Conservation (phyloP, 2,797 vertebrate genomes). For the Prionace glauca region DNA sequence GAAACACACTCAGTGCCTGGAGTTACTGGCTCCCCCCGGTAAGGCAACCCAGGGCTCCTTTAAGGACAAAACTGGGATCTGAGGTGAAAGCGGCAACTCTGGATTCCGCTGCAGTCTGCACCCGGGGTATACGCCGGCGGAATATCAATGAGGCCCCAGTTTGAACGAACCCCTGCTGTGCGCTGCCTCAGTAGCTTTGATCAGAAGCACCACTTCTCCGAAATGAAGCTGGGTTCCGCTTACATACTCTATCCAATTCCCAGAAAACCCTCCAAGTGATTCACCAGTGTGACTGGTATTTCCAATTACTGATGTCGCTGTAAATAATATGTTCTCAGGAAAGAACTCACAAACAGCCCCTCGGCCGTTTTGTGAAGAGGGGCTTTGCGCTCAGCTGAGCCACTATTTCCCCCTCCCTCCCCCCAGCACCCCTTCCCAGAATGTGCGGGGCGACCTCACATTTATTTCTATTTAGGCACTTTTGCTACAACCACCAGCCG, state of each 20-base stretch:
- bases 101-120: conserved; percentile 30
- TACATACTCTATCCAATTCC: background rate
- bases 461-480: background rate
- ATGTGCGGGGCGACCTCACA: background rate
- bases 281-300: background rate
- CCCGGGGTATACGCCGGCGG: background rate
- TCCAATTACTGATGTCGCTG: background rate
- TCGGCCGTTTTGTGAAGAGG: background rate
- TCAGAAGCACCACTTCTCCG: background rate
- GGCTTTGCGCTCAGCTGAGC: background rate
- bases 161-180: background rate
- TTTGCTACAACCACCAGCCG: background rate
- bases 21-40: background rate
- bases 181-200: background rate
- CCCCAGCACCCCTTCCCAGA: background rate
- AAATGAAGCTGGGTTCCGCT: background rate
- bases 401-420: background rate
- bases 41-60: background rate
- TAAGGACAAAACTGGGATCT: background rate
- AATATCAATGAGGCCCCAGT: conserved; percentile 20
- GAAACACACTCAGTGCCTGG: background rate
- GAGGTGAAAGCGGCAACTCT: background rate
- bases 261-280: background rate
- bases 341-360: background rate
- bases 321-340: background rate